These are phyloP conservation scores for Microplitis deprimator DNA, from an alignment of 2,888 invertebrate species.

Conservation along the genomic window DNA sequence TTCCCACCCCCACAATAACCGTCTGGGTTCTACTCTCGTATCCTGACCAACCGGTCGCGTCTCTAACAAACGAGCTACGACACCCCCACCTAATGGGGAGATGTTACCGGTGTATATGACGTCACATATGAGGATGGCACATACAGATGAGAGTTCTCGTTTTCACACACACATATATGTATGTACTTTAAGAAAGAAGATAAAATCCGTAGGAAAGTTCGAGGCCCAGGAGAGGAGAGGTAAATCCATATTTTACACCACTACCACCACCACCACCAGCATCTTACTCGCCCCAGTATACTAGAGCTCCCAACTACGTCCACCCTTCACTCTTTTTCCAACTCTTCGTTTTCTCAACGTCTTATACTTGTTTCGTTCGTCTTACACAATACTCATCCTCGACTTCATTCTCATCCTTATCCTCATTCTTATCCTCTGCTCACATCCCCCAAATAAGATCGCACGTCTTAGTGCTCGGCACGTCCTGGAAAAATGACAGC, in stretches of 20 bases:
- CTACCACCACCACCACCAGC: conserved; percentile 55
- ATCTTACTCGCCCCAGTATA: conserved; percentile 25
- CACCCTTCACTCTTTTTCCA: conserved; percentile 19
- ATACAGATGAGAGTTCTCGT: conserved; percentile 28
- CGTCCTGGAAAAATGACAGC: conserved; percentile 3
- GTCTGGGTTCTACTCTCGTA: conserved; percentile 44
- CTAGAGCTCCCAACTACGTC: conserved; percentile 19
- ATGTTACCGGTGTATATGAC: conserved; percentile 60
- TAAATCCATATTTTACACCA: conserved; percentile 71
- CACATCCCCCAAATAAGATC: conserved; percentile 25
- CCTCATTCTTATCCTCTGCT: background rate
- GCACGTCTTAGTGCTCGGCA: background rate
- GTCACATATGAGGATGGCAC: conserved; percentile 58
- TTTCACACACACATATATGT: conserved; percentile 43
- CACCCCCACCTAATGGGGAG: conserved; percentile 63
- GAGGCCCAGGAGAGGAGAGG: conserved; percentile 67
- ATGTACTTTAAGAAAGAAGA: conserved; percentile 45
- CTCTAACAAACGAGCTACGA: conserved; percentile 68
- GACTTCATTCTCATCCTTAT: no score
- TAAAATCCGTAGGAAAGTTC: conserved; percentile 62
- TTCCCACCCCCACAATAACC: conserved; percentile 39
- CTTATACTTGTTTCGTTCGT: conserved; percentile 63
- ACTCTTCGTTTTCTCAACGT: conserved; percentile 50
- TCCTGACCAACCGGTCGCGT: conserved; percentile 49
- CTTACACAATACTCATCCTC: conserved; percentile 17